Evolutionary conservation across 2,888 invertebrate species (phyloP).

Genomic region (Heliconius charithonia): DNA sequence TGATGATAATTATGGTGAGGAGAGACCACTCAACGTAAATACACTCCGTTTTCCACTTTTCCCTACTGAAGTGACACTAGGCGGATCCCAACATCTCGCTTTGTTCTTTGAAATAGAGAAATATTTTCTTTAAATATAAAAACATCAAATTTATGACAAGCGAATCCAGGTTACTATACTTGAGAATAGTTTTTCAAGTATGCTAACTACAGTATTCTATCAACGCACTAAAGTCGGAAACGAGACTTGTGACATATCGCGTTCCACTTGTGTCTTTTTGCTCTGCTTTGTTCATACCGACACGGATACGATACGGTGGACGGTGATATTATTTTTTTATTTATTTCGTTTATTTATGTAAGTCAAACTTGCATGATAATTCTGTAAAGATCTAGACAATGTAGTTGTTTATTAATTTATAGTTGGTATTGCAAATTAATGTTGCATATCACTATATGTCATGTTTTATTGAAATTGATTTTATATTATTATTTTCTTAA

Average conservation of each 20-base stretch:
- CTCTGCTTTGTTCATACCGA: neutral
- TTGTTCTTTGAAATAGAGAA: too few relatives aligned
- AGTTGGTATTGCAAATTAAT: too few relatives aligned
- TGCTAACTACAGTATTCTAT: constrained; percentile 7
- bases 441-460: too few relatives aligned
- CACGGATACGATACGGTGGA: constrained; percentile 25
- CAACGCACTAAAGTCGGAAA: constrained; percentile 20
- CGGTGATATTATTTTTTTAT: neutral
- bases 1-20: too few relatives aligned
- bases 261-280: constrained; percentile 21
- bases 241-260: constrained; percentile 22
- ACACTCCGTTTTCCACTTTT: too few relatives aligned
- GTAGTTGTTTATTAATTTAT: too few relatives aligned
- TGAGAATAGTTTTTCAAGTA: constrained; percentile 12
- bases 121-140: too few relatives aligned
- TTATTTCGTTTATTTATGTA: neutral
- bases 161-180: constrained; percentile 19
- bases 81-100: too few relatives aligned
- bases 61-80: too few relatives aligned
- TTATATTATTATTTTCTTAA: too few relatives aligned
- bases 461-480: too few relatives aligned
- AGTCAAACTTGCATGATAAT: neutral
- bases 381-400: neutral
- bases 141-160: neutral
- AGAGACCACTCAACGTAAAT: too few relatives aligned